These are phyloP conservation scores for Acomys russatus DNA, from an alignment of 2,797 vertebrate genomes.

Conservation along the genomic window DNA sequence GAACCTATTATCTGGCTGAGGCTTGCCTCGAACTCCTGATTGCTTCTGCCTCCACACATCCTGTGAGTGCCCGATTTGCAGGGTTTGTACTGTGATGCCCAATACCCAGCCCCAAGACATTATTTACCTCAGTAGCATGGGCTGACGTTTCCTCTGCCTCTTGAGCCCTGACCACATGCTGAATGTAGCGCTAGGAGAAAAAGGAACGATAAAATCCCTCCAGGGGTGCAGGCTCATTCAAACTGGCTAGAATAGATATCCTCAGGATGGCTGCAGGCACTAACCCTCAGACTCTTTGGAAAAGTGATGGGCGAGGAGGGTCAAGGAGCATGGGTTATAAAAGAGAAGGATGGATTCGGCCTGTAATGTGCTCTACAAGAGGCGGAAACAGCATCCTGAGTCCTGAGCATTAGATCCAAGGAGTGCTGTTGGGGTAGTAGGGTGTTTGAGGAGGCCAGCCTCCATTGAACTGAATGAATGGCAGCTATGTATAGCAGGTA, in stretches of 20 bases:
- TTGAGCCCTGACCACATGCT: not conserved
- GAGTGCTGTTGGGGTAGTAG: not conserved
- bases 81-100: not conserved
- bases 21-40: not conserved
- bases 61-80: not conserved
- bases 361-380: not conserved
- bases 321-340: fast-evolving
- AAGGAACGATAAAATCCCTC: not conserved
- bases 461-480: not conserved
- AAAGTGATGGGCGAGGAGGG: not conserved
- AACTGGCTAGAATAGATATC: not conserved
- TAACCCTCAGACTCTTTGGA: not conserved
- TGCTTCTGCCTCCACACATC: not conserved
- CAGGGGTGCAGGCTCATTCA: not conserved
- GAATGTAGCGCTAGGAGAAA: too few species aligned
- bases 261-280: not conserved
- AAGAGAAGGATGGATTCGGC: not conserved
- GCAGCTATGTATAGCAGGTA: not conserved
- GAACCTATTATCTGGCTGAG: not conserved
- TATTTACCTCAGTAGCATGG: not conserved
- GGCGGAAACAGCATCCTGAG: not conserved
- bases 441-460: not conserved
- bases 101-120: not conserved
- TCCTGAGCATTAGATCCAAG: not conserved
- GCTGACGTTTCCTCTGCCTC: not conserved